Conservation (phyloP, 2,888 invertebrate species). For the Cerceris rybyensis region DNA sequence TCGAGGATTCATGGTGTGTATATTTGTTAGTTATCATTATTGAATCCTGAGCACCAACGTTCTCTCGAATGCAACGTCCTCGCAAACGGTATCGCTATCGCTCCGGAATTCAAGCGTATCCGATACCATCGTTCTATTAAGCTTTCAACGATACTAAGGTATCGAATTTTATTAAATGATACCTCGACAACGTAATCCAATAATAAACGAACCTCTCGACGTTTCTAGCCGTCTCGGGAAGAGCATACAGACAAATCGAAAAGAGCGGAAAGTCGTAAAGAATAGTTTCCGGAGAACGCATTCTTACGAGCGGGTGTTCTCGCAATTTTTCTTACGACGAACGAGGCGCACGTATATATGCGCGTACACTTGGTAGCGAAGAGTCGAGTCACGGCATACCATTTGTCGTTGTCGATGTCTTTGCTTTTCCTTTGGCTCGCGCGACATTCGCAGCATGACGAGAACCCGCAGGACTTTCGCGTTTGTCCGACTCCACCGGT, state of each 20-base stretch:
- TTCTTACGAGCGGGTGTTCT: not conserved
- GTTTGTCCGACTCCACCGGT: slow-evolving; percentile 37
- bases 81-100: too few relatives aligned
- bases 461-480: slow-evolving; percentile 33
- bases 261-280: too few relatives aligned
- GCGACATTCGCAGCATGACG: slow-evolving; percentile 47
- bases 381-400: slow-evolving; percentile 39
- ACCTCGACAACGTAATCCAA: too few relatives aligned
- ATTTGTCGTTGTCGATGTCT: slow-evolving; percentile 35
- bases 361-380: slow-evolving; percentile 18
- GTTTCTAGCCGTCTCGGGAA: too few relatives aligned
- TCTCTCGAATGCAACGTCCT: slow-evolving; percentile 11
- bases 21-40: slow-evolving; percentile 64
- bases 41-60: slow-evolving; percentile 65
- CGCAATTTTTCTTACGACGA: not conserved
- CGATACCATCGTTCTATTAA: too few relatives aligned
- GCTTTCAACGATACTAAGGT: too few relatives aligned
- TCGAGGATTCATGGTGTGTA: slow-evolving; percentile 58
- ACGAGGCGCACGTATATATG: slow-evolving; percentile 8
- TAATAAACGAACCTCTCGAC: too few relatives aligned
- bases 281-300: not conserved
- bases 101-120: too few relatives aligned
- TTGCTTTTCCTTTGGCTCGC: slow-evolving; percentile 25
- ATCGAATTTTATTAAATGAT: too few relatives aligned
- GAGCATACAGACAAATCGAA: too few relatives aligned